Evolutionary conservation across 92 coral and sea anemone species (phyloP).

Genomic region (Palythoa caribaeorum): DNA sequence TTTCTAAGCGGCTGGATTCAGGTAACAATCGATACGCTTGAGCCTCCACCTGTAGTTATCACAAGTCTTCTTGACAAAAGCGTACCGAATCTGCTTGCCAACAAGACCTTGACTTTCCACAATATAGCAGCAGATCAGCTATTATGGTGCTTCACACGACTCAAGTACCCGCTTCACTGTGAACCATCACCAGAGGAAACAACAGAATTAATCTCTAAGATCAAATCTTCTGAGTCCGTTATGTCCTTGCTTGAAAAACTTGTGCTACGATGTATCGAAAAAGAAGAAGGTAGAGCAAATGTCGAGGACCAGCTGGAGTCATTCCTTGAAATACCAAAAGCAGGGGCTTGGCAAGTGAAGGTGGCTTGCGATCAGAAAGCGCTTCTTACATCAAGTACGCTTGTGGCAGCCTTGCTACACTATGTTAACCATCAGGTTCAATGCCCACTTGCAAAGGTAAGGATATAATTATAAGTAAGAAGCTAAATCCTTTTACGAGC

Average conservation of each 20-base stretch:
- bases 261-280: constrained; percentile 42
- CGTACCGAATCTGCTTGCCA: constrained; percentile 24
- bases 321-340: constrained; percentile 32
- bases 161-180: constrained; percentile 40
- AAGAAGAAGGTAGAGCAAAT: constrained; percentile 8
- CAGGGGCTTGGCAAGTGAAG: constrained; percentile 60
- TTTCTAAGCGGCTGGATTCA: constrained; percentile 54
- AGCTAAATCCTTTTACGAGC: too few species aligned
- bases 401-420: constrained; percentile 54
- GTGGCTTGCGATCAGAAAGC: constrained; percentile 64
- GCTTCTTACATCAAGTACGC: constrained; percentile 61
- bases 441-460: constrained; percentile 61
- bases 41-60: constrained; percentile 33
- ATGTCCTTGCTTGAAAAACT: constrained; percentile 32
- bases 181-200: constrained; percentile 21
- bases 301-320: constrained; percentile 34
- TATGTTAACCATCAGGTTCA: constrained; percentile 46
- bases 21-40: constrained; percentile 46
- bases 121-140: constrained; percentile 47
- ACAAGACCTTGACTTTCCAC: constrained; percentile 40
- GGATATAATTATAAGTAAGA: neutral
- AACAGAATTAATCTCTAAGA: constrained; percentile 9
- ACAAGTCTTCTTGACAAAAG: constrained; percentile 29
- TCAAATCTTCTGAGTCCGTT: constrained; percentile 27
- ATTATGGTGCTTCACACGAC: constrained; percentile 54